Conservation (phyloP, 2,888 invertebrate genomes). For the Drosophila tripunctata region DNA sequence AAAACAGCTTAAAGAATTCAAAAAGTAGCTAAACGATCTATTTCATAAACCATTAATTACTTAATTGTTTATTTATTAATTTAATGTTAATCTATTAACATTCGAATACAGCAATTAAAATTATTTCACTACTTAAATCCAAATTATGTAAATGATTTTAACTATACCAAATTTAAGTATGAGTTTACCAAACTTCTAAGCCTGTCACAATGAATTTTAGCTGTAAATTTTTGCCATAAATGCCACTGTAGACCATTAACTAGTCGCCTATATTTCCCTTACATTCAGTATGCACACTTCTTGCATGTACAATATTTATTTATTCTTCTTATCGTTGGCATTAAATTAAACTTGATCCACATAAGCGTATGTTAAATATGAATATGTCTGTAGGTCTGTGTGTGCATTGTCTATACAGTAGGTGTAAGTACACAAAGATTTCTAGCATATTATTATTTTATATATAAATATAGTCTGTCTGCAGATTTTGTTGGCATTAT, state of each 20-base stretch:
- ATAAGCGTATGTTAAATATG: slow-evolving; percentile 16
- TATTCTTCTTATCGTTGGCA: slow-evolving; percentile 55
- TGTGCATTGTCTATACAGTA: neutral
- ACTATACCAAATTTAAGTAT: no score
- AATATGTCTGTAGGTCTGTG: neutral
- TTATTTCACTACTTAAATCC: no score
- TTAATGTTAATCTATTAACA: no score
- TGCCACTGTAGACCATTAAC: slow-evolving; percentile 5
- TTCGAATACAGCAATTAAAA: no score
- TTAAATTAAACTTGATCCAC: slow-evolving; percentile 63
- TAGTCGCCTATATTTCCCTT: slow-evolving; percentile 1
- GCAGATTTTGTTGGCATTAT: slow-evolving; percentile 51
- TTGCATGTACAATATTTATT: slow-evolving; percentile 42
- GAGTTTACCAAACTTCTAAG: no score
- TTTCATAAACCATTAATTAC: no score
- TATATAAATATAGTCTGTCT: slow-evolving; percentile 60
- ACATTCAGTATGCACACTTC: slow-evolving; percentile 8
- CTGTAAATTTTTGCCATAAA: neutral
- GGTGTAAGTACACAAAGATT: slow-evolving; percentile 55
- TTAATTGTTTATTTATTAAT: no score
- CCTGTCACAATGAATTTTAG: no score
- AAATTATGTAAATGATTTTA: no score
- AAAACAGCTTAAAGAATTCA: no score
- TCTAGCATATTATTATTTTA: slow-evolving; percentile 53
- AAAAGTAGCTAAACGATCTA: no score